Percentiles rank a stretch among this genome's conserved stretches.
These are phyloP conservation scores for Trichogramma evanescens DNA, from an alignment of 2,888 invertebrate genomes.

Conservation along the genomic window DNA sequence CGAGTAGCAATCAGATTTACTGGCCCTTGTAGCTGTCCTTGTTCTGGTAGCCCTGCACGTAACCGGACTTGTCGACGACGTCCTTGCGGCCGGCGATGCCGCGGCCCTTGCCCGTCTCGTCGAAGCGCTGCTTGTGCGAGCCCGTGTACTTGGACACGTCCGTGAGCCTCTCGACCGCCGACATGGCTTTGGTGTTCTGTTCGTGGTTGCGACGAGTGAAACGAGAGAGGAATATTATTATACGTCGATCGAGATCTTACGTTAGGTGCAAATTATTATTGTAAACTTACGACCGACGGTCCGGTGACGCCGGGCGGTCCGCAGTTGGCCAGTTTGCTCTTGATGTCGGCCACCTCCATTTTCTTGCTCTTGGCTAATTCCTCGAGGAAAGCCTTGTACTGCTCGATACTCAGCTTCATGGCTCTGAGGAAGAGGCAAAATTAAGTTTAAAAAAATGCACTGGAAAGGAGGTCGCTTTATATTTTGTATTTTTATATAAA, in stretches of 20 bases:
- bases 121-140: slow-evolving; percentile 79
- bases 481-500: not conserved
- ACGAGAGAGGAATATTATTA: not conserved
- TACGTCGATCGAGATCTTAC: not conserved
- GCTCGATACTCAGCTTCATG: slow-evolving; percentile 65
- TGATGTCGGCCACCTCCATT: slow-evolving; percentile 69
- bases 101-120: slow-evolving; percentile 76
- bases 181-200: slow-evolving; percentile 45
- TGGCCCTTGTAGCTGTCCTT: slow-evolving; percentile 62
- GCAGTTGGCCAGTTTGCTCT: slow-evolving; percentile 70
- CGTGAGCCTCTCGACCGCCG: slow-evolving; percentile 68
- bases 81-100: slow-evolving; percentile 80
- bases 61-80: slow-evolving; percentile 65
- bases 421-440: slow-evolving; percentile 38
- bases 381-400: slow-evolving; percentile 79
- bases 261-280: not conserved
- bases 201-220: slow-evolving; percentile 48
- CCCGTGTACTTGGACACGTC: slow-evolving; percentile 85
- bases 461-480: too few species aligned
- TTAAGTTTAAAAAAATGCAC: too few species aligned
- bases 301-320: slow-evolving; percentile 66
- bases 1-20: slow-evolving; percentile 9
- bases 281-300: slow-evolving; percentile 54
- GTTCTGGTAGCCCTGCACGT: slow-evolving; percentile 78
- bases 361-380: slow-evolving; percentile 81